Base-by-base conservation (phyloP, 2,113 vertebrate species). In the Gymnocephalus cernua region DNA sequence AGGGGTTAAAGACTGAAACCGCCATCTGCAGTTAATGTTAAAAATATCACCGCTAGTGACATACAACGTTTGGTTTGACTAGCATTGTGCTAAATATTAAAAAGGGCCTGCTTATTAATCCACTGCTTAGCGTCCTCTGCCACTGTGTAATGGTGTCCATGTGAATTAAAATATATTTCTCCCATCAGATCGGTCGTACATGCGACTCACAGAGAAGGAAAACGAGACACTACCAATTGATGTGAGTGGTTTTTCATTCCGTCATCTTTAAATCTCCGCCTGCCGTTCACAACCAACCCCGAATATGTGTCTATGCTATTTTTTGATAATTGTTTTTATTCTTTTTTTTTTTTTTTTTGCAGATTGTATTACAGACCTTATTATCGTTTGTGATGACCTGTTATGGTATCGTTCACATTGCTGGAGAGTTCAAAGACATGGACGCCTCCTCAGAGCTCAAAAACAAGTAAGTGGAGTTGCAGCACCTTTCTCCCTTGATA, bases 361-460 rank as follows among this genome's bases (percentile, higher is more conserved):
- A 99, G 98, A 98, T 99, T 92, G 97, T 99, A 77, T 94, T 99
- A 88, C 98, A 99, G 94, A 99, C 98, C 15, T 95, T 99, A 50
- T 91, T 99, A 90, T 97, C 97, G 41, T 99, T 99, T 65, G 95
- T 97, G 74, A 94, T 99, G 80, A 97, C 98, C 80, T 98, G 97
- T 93, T 99, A 98, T 18, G 98, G 98, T 44, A 99, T 99, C 79
- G 98, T 98, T 86, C 97, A 99, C 77, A 98, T 99, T 66, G 97
- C 97, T 72, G 97, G 97, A 66, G 97, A 97, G 86, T 98, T 98
- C 87, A 98, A 95, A 96, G 97, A 98, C 89, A 98, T 99, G 98
- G 98, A 99, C 85, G 97, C 98, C 29, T 98, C 98, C 76, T 99
- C 97, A 88, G 97, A 99, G 91, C 95, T 99, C 80, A 98, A 97